Conservation (phyloP, 2,888 invertebrate species). For the Drosophila mettleri region DNA sequence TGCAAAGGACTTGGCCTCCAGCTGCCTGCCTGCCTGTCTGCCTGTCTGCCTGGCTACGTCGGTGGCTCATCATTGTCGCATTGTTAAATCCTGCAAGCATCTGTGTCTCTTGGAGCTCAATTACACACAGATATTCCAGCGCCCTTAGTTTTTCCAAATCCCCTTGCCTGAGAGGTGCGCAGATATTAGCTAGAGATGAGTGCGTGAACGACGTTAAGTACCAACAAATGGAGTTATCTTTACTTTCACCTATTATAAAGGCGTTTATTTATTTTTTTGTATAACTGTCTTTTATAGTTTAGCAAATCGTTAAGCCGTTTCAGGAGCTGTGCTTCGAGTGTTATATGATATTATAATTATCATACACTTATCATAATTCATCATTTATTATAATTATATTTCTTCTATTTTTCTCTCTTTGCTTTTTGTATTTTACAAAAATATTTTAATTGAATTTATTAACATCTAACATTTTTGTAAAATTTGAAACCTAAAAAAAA, state of each 20-base stretch:
- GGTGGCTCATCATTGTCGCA: constrained; percentile 66
- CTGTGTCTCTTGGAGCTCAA: constrained; percentile 62
- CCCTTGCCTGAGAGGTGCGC: not conserved
- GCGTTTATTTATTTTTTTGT: not conserved
- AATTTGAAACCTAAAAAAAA: too few species aligned
- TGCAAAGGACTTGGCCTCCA: constrained; percentile 12
- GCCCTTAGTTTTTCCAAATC: not conserved
- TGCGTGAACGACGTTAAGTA: not conserved
- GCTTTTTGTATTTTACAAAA: too few species aligned
- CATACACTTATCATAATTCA: too few species aligned
- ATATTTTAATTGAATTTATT: too few species aligned
- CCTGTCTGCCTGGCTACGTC: not conserved
- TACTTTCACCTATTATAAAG: not conserved
- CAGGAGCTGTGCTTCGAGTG: too few species aligned
- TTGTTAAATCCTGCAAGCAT: constrained; percentile 63
- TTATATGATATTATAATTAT: too few species aligned
- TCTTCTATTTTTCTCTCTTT: too few species aligned
- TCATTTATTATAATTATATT: too few species aligned
- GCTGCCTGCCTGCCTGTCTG: not conserved
- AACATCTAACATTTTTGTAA: too few species aligned
- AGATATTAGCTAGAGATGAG: constrained; percentile 15
- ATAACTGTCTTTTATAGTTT: too few species aligned
- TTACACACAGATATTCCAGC: constrained; percentile 53
- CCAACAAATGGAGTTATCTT: not conserved
- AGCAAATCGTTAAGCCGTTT: too few species aligned